Base-by-base conservation (phyloP, 2,797 vertebrate genomes). In the Threskiornis aethiopicus region DNA sequence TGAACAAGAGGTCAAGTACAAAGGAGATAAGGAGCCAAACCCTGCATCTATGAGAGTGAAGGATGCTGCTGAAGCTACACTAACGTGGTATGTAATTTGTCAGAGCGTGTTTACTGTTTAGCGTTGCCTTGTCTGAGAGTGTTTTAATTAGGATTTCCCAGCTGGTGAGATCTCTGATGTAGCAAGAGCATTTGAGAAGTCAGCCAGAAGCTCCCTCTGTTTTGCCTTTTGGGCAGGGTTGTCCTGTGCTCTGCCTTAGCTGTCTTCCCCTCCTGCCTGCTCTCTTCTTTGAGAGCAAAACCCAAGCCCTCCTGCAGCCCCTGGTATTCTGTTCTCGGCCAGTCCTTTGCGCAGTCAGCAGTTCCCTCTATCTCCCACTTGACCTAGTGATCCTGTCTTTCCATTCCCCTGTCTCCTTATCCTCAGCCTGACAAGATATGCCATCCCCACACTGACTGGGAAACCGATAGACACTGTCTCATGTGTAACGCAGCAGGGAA, bases 1-100 rank as follows among this genome's bases (percentile, higher is more conserved):
- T 35, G 99, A 99, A 55, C 98, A 99, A 97, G 99, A 99, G 83
- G 98, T 99, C 93, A 98, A 98, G 37, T 98, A 98, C 96, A 99
- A 99, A 98, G 99, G 99, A 35, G 98, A 99, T 81, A 99, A 99
- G 87, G 99, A 99, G 55, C 99, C 98, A 96, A 99, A 99, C 95
- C 99, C 99, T 0, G 99, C 98, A 7, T 99, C 99, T 41, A 99
- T 99, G 98, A 98, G 99, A 94, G 99, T 99, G 93, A 99, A 99
- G 96, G 99, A 99, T 83, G 99, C 99, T 26, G 99, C 99, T 12
- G 99, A 99, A 98, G 99, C 99, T 87, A 99, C 99, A 0, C 95
- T 99, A 51, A 99, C 98, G 3, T 99, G 99, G 99, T 99, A 98
- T 95, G 99, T 64, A 49, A 69, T 79, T 88, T 66, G 26, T 84